phyloP scores from a whole-genome alignment of 2,888 invertebrate species.

The Tachina grossa region DNA sequence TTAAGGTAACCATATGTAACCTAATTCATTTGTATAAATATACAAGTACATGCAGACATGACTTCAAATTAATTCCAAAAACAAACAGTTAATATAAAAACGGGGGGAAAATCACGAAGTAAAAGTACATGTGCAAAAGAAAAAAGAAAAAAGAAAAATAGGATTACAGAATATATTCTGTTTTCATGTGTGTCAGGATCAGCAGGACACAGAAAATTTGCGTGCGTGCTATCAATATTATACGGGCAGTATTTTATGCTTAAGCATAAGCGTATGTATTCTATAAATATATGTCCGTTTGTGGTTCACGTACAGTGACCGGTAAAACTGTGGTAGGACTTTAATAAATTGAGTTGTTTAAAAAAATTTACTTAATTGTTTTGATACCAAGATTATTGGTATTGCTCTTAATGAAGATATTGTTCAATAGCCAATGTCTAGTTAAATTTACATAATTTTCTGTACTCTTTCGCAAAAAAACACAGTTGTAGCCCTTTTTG shows the following conservation, averaged over 20 bases:
- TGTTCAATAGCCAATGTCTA: too few species aligned
- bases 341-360: not conserved
- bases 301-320: constrained; percentile 3
- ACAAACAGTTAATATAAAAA: constrained; percentile 27
- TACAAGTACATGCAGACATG: not conserved
- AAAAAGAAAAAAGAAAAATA: constrained; percentile 32
- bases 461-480: too few species aligned
- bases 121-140: constrained; percentile 12
- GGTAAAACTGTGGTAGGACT: not conserved
- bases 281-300: constrained; percentile 5
- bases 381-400: too few species aligned
- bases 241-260: constrained; percentile 32
- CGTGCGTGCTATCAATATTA: constrained; percentile 50
- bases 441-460: too few species aligned
- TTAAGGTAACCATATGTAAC: not conserved
- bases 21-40: not conserved
- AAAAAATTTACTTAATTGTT: not conserved
- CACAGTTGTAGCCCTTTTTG: too few species aligned
- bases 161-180: too few species aligned
- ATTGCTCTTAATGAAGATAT: too few species aligned
- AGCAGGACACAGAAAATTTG: constrained; percentile 63
- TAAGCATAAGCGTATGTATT: not conserved
- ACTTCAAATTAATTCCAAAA: constrained; percentile 32
- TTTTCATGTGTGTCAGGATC: constrained; percentile 62
- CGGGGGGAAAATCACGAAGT: not conserved